Evolutionary conservation across 2,888 invertebrate genomes (phyloP).

Genomic region (Ennomos quercinarius): DNA sequence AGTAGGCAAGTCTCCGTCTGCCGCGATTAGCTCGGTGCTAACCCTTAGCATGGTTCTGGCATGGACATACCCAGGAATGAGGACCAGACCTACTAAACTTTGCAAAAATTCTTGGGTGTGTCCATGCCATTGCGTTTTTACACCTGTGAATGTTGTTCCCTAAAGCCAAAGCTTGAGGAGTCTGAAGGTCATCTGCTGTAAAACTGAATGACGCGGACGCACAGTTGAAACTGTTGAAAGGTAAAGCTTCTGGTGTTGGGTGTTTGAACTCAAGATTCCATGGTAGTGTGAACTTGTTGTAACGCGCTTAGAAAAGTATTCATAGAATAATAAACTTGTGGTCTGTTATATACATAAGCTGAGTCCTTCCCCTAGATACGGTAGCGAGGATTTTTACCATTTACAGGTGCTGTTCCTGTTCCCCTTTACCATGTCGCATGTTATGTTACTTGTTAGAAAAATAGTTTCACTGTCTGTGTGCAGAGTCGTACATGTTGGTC

Average conservation of each 20-base stretch:
- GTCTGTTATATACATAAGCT: too few relatives aligned
- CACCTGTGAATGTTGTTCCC: constrained; percentile 18
- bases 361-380: too few relatives aligned
- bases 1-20: constrained; percentile 78
- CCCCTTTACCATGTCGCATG: too few relatives aligned
- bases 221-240: constrained; percentile 6
- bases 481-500: too few relatives aligned
- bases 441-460: too few relatives aligned
- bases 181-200: constrained; percentile 6
- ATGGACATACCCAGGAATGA: constrained; percentile 25
- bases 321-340: too few relatives aligned
- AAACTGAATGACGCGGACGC: constrained; percentile 16
- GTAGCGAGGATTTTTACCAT: too few relatives aligned
- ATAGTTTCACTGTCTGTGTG: too few relatives aligned
- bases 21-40: constrained; percentile 90
- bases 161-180: neutral
- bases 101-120: constrained; percentile 7
- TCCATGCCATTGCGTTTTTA: constrained; percentile 7
- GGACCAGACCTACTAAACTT: neutral
- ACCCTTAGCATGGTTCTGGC: constrained; percentile 77
- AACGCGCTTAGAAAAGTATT: constrained; percentile 2
- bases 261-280: constrained; percentile 2
- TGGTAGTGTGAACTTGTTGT: constrained; percentile 3
- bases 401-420: too few relatives aligned
- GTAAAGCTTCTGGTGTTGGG: constrained; percentile 36